Percentiles rank a stretch among this genome's conserved stretches.
These are phyloP conservation scores for Oncorhynchus nerka DNA, from an alignment of 2,113 vertebrate genomes.

Conservation along the genomic window DNA sequence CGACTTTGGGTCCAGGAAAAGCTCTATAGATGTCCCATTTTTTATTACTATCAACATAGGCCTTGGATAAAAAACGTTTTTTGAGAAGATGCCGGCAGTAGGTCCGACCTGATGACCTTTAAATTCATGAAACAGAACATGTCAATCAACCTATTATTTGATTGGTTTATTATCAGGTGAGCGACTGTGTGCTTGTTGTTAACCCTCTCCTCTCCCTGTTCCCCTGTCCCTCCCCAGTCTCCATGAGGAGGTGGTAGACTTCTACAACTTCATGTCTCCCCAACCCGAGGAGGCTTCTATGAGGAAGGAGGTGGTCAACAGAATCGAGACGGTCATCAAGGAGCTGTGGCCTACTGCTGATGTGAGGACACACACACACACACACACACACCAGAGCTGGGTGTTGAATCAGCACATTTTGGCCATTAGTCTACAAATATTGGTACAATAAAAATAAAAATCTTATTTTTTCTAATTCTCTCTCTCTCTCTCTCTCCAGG, in stretches of 20 bases:
- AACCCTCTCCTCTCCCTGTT: not conserved
- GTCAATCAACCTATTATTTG: too few species aligned
- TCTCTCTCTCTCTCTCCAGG: conserved; percentile 68
- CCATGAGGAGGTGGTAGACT: conserved; percentile 97
- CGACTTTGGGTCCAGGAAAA: too few species aligned
- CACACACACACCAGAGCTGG: too few species aligned
- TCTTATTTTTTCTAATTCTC: not conserved
- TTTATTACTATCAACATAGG: too few species aligned
- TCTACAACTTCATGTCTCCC: conserved; percentile 98
- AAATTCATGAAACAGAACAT: not conserved
- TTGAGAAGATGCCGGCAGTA: too few species aligned
- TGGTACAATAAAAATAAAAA: too few species aligned
- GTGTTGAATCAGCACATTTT: too few species aligned
- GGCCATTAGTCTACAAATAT: not conserved
- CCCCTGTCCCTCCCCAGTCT: conserved; percentile 71
- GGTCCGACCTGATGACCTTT: too few species aligned
- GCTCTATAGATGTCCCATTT: too few species aligned
- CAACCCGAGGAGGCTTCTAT: conserved; percentile 93
- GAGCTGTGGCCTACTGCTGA: conserved; percentile 95
- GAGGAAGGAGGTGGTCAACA: conserved; percentile 94
- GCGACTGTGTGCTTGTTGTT: conserved; percentile 1
- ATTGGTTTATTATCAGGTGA: not conserved
- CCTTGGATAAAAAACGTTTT: too few species aligned
- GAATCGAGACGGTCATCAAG: conserved; percentile 94
- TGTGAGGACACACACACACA: conserved; percentile 72